Evolutionary conservation across 2,113 vertebrate species (phyloP).

Genomic region (Peromyscus californicus): DNA sequence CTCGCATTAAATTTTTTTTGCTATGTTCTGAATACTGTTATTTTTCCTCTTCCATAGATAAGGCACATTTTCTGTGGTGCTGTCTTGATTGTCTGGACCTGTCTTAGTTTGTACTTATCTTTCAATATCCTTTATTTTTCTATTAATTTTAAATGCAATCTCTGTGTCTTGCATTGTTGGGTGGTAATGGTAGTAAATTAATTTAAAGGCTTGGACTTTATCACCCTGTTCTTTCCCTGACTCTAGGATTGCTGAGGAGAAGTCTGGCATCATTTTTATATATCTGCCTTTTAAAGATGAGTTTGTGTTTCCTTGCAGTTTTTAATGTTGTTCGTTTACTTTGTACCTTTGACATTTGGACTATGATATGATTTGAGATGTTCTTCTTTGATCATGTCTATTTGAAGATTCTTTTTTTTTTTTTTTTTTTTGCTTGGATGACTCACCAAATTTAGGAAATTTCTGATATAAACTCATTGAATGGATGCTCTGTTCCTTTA

Average conservation of each 20-base stretch:
- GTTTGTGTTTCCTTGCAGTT: not conserved
- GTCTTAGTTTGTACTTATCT: not conserved
- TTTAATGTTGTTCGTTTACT: not conserved
- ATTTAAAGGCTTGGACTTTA: not conserved
- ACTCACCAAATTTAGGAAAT: not conserved
- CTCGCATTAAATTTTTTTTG: not conserved
- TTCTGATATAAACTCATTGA: not conserved
- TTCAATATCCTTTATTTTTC: not conserved
- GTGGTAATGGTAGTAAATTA: not conserved
- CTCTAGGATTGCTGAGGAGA: not conserved
- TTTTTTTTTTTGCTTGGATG: not conserved
- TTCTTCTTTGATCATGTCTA: not conserved
- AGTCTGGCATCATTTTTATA: not conserved
- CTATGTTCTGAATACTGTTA: not conserved
- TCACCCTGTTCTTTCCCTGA: not conserved
- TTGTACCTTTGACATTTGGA: not conserved
- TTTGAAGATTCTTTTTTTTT: not conserved
- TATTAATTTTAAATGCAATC: not conserved
- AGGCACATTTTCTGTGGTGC: not conserved
- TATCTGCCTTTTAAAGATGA: not conserved
- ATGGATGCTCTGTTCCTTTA: not conserved
- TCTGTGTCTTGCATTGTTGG: not conserved
- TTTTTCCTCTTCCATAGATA: not conserved
- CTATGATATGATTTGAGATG: not conserved
- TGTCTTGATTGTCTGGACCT: not conserved